Base-by-base conservation (phyloP, 2,113 vertebrate genomes). In the Tonatia bakeri region DNA sequence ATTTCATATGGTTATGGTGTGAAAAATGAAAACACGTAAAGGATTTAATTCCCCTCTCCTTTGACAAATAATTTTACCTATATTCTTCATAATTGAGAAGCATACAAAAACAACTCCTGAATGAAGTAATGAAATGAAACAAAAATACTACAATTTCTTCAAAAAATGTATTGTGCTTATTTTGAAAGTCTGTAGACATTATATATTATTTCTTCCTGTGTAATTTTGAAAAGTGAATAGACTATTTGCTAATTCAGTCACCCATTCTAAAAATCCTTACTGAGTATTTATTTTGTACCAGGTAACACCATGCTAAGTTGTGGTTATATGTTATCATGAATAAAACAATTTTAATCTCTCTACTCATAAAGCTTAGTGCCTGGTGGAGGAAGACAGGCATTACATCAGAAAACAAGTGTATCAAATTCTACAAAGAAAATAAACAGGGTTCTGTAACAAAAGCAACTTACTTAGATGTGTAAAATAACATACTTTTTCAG, bases 341-440 rank as follows among this genome's bases (percentile, higher is more conserved):
- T 82, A 77, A 89, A 95, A 91, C 50, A 77, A 26, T 54, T 67
- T 76, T 90, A 70, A 28, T 87, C 19, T 94, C 40, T 91, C 7
- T 84, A 56, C 36, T 95, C 7, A 67, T 38, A 81, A 89, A 94
- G 59, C 19, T 90, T 90, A 87, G 45, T 15, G 15, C 54, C 65
- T 77, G 24, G 31, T 81, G 54, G 22, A 92, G 10, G 54, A 86
- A 77, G 28, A 84, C 7, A 90, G 13, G n/a, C 15, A 75, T 91
- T 94, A 56, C 43, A 20, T 65, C 28, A 87, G 67, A 72, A 94
- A 94, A 84, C 43, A 92, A 81, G 33, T 59, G 38, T 86, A 43
- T 76, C 73, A 90, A 70, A 89, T 81, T 81, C 43, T 85, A 67
- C 43, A 80, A 91, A 65, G 26, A 15, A 90, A 94, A 84, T 65